Evolutionary conservation across 2,113 vertebrate genomes (phyloP).

Genomic region (Uria aalge): DNA sequence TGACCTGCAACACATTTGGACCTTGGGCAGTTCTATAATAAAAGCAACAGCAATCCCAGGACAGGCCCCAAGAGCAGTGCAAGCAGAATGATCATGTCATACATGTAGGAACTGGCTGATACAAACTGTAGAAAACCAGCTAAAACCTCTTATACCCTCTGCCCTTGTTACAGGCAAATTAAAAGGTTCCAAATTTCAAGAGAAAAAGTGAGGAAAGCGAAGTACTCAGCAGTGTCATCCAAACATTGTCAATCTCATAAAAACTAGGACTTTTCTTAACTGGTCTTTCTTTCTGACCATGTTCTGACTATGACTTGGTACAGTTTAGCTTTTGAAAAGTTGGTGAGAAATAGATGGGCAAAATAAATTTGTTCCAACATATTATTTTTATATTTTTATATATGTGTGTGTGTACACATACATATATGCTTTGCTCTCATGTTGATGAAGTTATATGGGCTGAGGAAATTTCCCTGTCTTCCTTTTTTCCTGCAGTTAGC

Average conservation of each 20-base stretch:
- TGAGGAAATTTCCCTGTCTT: not conserved
- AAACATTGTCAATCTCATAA: not conserved
- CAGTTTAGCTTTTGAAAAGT: not conserved
- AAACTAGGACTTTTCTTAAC: not conserved
- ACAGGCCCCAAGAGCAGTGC: not conserved
- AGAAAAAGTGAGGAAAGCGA: not conserved
- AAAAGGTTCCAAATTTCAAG: not conserved
- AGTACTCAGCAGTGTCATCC: not conserved
- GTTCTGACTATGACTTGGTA: not conserved
- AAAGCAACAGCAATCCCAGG: not conserved
- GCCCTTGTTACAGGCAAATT: not conserved
- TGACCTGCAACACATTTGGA: not conserved
- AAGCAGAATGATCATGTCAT: not conserved
- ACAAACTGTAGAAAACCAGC: not conserved
- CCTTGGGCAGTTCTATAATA: not conserved
- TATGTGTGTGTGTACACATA: accelerated
- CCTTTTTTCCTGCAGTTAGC: not conserved
- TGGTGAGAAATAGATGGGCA: not conserved
- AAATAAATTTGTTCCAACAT: not conserved
- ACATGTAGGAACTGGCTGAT: not conserved
- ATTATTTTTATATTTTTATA: not conserved
- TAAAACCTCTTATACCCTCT: not conserved
- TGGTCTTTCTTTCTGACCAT: not conserved
- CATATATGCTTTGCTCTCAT: not conserved
- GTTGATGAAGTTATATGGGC: not conserved